Conservation (phyloP, 2,888 invertebrate species). For the Plebejus anna region DNA sequence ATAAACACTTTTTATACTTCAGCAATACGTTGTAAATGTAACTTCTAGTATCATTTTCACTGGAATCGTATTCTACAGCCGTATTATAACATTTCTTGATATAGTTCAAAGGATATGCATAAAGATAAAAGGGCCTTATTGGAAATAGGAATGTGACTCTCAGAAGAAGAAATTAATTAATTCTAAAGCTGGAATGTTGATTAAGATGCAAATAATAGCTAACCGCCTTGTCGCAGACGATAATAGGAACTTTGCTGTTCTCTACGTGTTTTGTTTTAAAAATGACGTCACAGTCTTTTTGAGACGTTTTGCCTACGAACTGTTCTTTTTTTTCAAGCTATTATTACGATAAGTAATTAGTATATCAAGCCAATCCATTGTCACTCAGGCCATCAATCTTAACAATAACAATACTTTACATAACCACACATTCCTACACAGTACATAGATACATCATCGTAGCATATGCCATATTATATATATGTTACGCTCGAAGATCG, state of each 20-base stretch:
- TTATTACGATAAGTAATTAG: not conserved
- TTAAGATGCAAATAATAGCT: slow-evolving; percentile 6
- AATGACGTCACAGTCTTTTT: not conserved
- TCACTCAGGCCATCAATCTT: not conserved
- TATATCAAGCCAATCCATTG: not conserved
- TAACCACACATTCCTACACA: slow-evolving; percentile 10
- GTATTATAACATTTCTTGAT: slow-evolving; percentile 13
- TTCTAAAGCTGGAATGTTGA: slow-evolving; percentile 19
- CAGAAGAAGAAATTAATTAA: slow-evolving; percentile 11
- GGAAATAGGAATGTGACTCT: not conserved
- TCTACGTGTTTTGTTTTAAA: not conserved
- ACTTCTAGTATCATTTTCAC: not conserved
- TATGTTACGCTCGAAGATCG: too few species aligned
- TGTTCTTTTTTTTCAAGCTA: not conserved
- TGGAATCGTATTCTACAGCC: slow-evolving; percentile 5
- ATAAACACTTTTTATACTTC: not conserved
- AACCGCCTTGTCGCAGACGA: not conserved
- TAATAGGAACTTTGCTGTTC: not conserved
- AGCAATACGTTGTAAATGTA: not conserved
- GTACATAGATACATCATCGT: not conserved
- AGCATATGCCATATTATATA: not conserved
- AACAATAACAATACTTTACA: slow-evolving; percentile 20
- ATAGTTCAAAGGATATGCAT: slow-evolving; percentile 21
- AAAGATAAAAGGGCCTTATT: slow-evolving; percentile 10
- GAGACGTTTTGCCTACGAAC: not conserved